Conservation (phyloP, 2,888 invertebrate genomes). For the Colletes collaris region DNA sequence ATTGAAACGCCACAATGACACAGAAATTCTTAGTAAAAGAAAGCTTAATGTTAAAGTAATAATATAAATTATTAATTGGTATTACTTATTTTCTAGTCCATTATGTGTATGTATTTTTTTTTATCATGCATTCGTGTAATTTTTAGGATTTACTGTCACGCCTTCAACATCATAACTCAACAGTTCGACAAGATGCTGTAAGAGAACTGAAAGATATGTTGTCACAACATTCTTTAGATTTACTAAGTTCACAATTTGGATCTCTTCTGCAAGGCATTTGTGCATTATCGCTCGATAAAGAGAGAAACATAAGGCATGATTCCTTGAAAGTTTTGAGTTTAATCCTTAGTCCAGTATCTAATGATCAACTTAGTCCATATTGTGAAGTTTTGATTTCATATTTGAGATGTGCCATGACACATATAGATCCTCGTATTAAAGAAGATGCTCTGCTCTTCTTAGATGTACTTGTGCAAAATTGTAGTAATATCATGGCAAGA, state of each 20-base stretch:
- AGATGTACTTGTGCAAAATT: constrained; percentile 89
- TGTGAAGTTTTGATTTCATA: constrained; percentile 91
- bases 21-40: constrained; percentile 86
- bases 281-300: constrained; percentile 89
- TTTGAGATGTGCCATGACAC: constrained; percentile 95
- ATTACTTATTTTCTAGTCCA: neutral
- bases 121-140: constrained; percentile 1
- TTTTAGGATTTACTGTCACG: constrained; percentile 87
- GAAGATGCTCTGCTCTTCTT: constrained; percentile 92
- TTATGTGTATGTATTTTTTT: neutral
- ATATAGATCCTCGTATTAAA: constrained; percentile 91
- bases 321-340: constrained; percentile 85
- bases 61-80: constrained; percentile 1
- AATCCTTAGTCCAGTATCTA: constrained; percentile 82
- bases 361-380: constrained; percentile 87
- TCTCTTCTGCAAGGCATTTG: constrained; percentile 88
- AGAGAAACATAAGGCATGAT: constrained; percentile 86
- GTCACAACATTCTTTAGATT: constrained; percentile 81
- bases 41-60: constrained; percentile 88
- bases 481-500: constrained; percentile 87
- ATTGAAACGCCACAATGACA: constrained; percentile 84
- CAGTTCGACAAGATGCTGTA: constrained; percentile 87
- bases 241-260: constrained; percentile 86
- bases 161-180: constrained; percentile 90
- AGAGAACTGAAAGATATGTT: constrained; percentile 86